Evolutionary conservation across 2,113 vertebrate species (phyloP).

Genomic region (Phalacrocorax carbo): DNA sequence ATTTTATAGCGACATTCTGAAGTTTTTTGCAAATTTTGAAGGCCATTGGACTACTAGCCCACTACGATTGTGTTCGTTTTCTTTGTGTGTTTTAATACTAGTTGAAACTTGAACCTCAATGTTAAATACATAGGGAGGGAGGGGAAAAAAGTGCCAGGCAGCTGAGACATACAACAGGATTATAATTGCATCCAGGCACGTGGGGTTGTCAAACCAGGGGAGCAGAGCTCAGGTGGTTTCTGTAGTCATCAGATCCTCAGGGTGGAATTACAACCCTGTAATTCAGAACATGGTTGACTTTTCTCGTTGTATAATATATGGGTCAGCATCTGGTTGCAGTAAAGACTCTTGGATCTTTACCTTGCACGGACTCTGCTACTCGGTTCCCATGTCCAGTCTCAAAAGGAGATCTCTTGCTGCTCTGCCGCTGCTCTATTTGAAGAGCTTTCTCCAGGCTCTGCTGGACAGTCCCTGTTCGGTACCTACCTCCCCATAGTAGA

Average conservation of each 20-base stretch:
- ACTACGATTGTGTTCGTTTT: background rate
- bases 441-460: background rate
- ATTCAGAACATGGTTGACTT: background rate
- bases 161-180: background rate
- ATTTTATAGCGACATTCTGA: background rate
- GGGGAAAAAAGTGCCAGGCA: background rate
- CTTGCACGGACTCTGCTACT: background rate
- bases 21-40: background rate
- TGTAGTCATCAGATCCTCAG: background rate
- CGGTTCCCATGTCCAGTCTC: fast-evolving
- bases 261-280: background rate
- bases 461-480: background rate
- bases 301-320: background rate
- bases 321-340: background rate
- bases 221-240: slow-evolving; percentile 1
- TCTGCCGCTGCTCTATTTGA: background rate
- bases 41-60: background rate
- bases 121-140: background rate
- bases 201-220: background rate
- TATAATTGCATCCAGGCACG: background rate
- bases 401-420: background rate
- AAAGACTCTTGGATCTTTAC: background rate
- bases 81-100: background rate
- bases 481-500: background rate
- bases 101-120: slow-evolving; percentile 50